Conservation (phyloP, 2,797 vertebrate species). For the Sciurus vulgaris region DNA sequence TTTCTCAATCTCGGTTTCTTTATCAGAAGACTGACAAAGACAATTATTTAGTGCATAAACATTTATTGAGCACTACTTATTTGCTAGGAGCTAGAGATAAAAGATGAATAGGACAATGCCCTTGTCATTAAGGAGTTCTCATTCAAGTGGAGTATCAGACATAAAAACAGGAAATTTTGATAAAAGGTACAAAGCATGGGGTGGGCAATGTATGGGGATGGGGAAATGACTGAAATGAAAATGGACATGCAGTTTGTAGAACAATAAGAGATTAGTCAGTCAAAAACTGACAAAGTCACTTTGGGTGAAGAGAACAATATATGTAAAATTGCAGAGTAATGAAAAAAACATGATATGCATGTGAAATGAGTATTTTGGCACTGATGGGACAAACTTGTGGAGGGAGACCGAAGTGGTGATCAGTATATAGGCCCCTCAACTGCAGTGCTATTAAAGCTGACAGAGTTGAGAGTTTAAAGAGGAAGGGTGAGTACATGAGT, state of each 20-base stretch:
- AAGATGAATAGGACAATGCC: background rate
- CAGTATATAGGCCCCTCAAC: background rate
- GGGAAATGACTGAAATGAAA: constrained; percentile 37
- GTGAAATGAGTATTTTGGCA: constrained; percentile 27
- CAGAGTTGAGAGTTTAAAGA: background rate
- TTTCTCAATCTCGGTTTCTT: constrained; percentile 23
- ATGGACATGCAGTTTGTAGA: background rate
- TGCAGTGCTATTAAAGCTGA: background rate
- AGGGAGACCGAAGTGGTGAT: background rate
- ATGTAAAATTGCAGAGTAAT: background rate
- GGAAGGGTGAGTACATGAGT: background rate
- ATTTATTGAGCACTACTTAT: constrained; percentile 19
- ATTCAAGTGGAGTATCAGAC: background rate
- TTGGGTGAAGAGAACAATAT: background rate
- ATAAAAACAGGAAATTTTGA: background rate
- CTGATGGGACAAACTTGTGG: background rate
- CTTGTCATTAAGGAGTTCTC: background rate
- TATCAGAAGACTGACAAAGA: constrained; percentile 21
- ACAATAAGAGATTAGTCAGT: background rate
- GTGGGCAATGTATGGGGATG: background rate
- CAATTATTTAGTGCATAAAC: background rate
- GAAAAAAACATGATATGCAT: background rate
- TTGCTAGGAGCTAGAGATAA: background rate
- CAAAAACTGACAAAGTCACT: constrained; percentile 1
- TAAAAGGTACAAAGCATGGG: background rate